Conservation (phyloP, 2,113 vertebrate species). For the Ictalurus furcatus region DNA sequence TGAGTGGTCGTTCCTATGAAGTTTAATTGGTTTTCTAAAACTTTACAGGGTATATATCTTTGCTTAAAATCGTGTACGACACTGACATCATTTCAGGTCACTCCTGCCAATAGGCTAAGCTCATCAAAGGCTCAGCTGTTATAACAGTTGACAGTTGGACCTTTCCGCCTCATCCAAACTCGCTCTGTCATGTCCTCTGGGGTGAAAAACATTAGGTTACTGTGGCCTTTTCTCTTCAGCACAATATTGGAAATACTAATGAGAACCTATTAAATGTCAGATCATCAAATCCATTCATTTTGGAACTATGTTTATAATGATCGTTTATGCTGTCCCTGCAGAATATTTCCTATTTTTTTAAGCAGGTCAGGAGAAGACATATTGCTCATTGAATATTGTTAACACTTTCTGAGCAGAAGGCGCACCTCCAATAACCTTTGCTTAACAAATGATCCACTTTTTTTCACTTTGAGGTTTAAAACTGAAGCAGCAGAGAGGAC, state of each 20-base stretch:
- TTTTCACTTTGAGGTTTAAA: not conserved
- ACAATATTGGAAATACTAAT: constrained; percentile 29
- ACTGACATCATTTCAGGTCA: not conserved
- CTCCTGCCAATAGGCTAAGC: not conserved
- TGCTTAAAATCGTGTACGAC: not conserved
- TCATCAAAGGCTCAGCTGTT: constrained; percentile 23
- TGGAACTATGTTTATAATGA: not conserved
- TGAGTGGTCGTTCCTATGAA: not conserved
- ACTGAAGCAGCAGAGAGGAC: not conserved
- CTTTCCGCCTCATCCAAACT: constrained; percentile 9
- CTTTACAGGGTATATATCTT: not conserved
- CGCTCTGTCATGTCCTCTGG: not conserved
- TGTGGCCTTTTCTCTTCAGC: not conserved
- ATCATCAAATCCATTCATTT: not conserved
- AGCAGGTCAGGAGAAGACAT: not conserved
- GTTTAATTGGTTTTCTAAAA: not conserved
- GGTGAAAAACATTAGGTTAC: constrained; percentile 38
- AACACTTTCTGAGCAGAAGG: not conserved
- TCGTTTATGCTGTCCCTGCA: not conserved
- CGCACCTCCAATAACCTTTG: not conserved
- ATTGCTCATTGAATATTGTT: not conserved
- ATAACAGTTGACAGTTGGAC: constrained; percentile 26
- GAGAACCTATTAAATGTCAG: constrained; percentile 22
- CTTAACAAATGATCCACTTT: not conserved
- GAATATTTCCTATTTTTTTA: not conserved